Evolutionary conservation across 2,113 vertebrate genomes (phyloP).

Genomic region (Poeciliopsis occidentalis): DNA sequence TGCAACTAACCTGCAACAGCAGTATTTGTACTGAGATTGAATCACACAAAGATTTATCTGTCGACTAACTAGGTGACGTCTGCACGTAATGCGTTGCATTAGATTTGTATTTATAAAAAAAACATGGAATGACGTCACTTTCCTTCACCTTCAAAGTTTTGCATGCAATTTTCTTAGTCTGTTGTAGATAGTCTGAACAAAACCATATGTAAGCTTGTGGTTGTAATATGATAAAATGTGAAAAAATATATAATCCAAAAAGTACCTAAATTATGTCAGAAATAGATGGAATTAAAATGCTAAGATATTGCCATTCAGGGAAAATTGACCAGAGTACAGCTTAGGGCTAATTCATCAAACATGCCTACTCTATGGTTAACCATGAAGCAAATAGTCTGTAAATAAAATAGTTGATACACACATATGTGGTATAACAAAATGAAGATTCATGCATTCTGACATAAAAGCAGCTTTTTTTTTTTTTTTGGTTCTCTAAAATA

Average conservation of each 20-base stretch:
- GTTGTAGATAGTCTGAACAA: background rate
- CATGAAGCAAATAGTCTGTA: conserved; percentile 23
- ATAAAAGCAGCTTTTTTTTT: background rate
- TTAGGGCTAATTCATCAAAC: conserved; percentile 14
- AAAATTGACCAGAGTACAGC: conserved; percentile 27
- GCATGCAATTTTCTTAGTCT: background rate
- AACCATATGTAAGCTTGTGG: background rate
- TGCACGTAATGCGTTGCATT: background rate
- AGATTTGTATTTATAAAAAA: background rate
- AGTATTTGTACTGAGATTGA: background rate
- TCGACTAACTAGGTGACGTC: background rate
- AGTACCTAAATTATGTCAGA: too few species aligned
- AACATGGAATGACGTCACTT: background rate
- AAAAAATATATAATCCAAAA: too few species aligned
- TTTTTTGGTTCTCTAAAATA: conserved; percentile 3
- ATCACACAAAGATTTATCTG: too few species aligned
- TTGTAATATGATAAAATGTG: background rate
- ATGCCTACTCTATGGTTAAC: conserved; percentile 36
- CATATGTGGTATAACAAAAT: background rate
- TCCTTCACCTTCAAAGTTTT: background rate
- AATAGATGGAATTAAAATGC: too few species aligned
- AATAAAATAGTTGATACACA: background rate
- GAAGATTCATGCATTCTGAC: conserved; percentile 6
- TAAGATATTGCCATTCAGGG: conserved; percentile 12
- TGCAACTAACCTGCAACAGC: background rate